Percentiles rank a stretch among this genome's conserved stretches.
phyloP scores from a whole-genome alignment of 2,113 vertebrate species.

The Muscicapa adusta region DNA sequence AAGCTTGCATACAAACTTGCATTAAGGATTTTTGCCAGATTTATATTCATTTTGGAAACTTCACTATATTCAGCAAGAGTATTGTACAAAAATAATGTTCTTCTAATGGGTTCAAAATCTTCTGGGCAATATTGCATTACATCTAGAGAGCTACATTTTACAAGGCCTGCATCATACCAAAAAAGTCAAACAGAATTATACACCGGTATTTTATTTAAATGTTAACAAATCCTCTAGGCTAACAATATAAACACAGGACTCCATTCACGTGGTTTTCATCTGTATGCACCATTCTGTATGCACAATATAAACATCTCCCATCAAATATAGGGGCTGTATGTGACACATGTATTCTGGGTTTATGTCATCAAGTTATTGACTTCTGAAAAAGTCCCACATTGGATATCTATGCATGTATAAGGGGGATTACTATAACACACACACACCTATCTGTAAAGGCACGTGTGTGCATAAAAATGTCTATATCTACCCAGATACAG shows the following conservation, averaged over 20 bases:
- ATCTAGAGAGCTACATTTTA: background rate
- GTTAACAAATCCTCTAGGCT: slow-evolving; percentile 3
- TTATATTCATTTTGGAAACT: background rate
- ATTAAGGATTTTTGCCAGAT: background rate
- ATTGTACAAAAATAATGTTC: background rate
- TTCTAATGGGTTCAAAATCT: background rate
- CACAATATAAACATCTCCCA: background rate
- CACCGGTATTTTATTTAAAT: background rate
- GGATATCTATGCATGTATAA: background rate
- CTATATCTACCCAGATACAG: background rate
- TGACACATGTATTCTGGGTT: background rate
- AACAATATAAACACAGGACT: background rate
- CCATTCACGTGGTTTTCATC: background rate
- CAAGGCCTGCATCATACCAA: background rate
- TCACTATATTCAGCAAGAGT: background rate
- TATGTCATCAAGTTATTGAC: background rate
- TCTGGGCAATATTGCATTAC: background rate
- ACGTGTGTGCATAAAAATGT: background rate
- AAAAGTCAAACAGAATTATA: background rate
- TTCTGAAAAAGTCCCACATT: background rate
- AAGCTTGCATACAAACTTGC: background rate
- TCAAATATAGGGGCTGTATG: background rate
- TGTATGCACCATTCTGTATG: background rate
- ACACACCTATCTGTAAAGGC: background rate
- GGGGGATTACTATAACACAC: background rate